Conservation (phyloP, 1,140 invertebrate genomes). For the Philaenus spumarius region DNA sequence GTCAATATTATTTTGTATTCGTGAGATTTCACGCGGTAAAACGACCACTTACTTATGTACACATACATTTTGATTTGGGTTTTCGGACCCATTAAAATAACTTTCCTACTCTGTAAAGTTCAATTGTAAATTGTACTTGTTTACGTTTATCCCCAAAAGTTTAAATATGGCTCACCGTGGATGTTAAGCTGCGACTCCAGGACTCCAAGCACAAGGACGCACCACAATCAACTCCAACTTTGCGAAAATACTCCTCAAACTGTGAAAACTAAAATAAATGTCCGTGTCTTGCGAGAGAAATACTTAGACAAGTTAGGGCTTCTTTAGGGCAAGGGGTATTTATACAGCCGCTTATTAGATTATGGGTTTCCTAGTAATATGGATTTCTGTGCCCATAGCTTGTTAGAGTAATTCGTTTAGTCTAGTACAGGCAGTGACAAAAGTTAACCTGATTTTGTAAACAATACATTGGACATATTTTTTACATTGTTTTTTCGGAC, state of each 20-base stretch:
- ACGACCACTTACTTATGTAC: too few relatives aligned
- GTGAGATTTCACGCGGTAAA: too few relatives aligned
- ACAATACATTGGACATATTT: too few relatives aligned
- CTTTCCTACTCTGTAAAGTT: too few relatives aligned
- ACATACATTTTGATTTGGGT: too few relatives aligned
- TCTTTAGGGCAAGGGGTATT: background rate
- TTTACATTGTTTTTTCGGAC: too few relatives aligned
- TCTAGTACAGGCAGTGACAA: too few relatives aligned
- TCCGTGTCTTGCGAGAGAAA: constrained; percentile 2
- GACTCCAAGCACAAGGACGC: constrained; percentile 6
- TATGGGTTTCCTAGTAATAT: background rate
- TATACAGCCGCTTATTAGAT: constrained; percentile 12
- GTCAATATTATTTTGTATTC: too few relatives aligned
- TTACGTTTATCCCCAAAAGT: background rate
- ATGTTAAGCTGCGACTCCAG: background rate
- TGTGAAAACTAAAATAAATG: background rate
- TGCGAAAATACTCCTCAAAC: background rate
- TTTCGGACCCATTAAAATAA: too few relatives aligned
- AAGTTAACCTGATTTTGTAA: too few relatives aligned
- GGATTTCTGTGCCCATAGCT: background rate
- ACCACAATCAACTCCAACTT: background rate
- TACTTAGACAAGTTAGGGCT: background rate
- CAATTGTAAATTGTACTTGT: background rate
- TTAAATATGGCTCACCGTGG: background rate
- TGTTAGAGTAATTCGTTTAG: background rate